phyloP scores from a whole-genome alignment of 2,113 vertebrate species.

The Hyaena hyaena region DNA sequence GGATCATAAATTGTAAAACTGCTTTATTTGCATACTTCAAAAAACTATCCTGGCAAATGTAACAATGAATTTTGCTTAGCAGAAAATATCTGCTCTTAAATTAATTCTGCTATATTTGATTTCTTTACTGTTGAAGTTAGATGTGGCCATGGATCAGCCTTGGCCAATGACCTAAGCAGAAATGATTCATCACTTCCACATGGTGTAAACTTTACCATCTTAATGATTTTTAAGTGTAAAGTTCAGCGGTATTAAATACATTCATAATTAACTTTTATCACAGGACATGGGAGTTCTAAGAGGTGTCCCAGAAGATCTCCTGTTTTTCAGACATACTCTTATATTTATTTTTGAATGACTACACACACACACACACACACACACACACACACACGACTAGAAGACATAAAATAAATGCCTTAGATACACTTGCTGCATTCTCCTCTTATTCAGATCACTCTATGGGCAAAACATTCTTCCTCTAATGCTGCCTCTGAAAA shows the following conservation, averaged over 20 bases:
- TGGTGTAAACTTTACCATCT: neutral
- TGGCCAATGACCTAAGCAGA: neutral
- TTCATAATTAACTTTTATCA: neutral
- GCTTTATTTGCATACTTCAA: slow-evolving; percentile 37
- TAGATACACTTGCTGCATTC: neutral
- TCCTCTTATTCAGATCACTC: neutral
- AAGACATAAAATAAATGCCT: slow-evolving; percentile 44
- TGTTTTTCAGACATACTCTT: neutral
- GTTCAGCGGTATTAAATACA: neutral
- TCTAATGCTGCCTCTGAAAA: neutral
- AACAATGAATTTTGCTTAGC: slow-evolving; percentile 25
- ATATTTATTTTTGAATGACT: neutral
- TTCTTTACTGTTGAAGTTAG: neutral
- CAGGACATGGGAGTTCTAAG: neutral
- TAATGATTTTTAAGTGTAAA: neutral
- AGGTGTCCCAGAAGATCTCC: neutral
- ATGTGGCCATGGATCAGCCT: neutral
- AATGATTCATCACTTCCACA: neutral
- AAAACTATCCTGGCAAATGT: slow-evolving; percentile 20
- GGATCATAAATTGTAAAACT: neutral
- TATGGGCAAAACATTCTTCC: slow-evolving; percentile 4
- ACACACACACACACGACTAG: neutral
- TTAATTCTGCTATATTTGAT: neutral
- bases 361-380: neutral
- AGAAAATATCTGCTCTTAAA: slow-evolving; percentile 1